Evolutionary conservation across 2,113 vertebrate genomes (phyloP).

Genomic region (Alouatta palliata): DNA sequence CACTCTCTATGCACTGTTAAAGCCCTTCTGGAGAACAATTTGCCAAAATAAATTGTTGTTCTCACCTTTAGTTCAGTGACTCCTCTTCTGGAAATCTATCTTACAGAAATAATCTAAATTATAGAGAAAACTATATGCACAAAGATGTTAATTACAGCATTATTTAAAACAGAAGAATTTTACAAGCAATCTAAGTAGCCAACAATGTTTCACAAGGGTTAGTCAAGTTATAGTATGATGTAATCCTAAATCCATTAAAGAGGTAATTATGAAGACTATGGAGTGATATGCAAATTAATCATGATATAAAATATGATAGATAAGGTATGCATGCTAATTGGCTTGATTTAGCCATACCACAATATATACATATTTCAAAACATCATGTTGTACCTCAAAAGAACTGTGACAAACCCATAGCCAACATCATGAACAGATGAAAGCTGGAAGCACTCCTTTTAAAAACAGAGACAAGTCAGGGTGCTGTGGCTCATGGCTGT

Average conservation of each 20-base stretch:
- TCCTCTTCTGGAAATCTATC: neutral
- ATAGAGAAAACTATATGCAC: neutral
- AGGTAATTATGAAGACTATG: conserved; percentile 9
- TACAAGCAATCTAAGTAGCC: neutral
- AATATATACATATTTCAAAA: neutral
- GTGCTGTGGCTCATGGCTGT: no score
- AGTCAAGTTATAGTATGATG: neutral
- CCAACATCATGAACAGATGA: no score
- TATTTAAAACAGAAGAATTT: neutral
- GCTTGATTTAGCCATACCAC: neutral
- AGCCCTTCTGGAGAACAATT: neutral
- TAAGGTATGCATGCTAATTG: neutral
- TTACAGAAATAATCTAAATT: neutral
- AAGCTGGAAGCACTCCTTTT: no score
- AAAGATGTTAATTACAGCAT: conserved; percentile 21
- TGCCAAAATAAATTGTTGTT: neutral
- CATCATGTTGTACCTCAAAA: neutral
- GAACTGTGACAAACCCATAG: no score
- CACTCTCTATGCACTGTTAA: neutral
- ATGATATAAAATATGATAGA: neutral
- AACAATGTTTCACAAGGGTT: neutral
- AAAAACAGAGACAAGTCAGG: no score
- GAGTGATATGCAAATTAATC: neutral
- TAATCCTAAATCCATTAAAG: conserved; percentile 25
- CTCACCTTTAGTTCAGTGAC: neutral